phyloP scores from a whole-genome alignment of 2,888 invertebrate species.

The Hartigia nigra region DNA sequence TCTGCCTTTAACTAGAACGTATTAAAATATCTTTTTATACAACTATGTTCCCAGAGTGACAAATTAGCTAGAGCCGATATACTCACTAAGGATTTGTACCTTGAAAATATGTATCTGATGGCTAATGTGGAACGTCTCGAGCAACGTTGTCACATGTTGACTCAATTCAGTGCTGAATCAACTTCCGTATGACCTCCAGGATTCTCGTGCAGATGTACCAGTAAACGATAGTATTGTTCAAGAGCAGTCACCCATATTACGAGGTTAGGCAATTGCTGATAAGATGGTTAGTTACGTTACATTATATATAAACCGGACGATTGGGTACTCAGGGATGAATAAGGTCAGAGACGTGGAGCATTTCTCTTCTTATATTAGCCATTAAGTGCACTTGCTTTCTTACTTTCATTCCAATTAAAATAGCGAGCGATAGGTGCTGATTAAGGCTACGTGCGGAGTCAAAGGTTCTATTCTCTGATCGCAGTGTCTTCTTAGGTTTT shows the following conservation, averaged over 20 bases:
- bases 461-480: background rate
- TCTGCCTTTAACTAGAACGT: slow-evolving; percentile 1
- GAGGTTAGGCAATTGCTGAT: background rate
- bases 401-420: slow-evolving; percentile 2
- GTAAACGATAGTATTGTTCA: background rate
- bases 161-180: slow-evolving; percentile 63
- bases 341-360: slow-evolving; percentile 13
- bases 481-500: background rate
- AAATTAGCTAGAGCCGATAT: slow-evolving; percentile 79
- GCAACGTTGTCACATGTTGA: slow-evolving; percentile 68
- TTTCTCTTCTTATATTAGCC: slow-evolving; percentile 9
- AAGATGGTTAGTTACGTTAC: background rate
- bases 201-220: background rate
- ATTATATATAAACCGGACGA: background rate
- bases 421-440: background rate
- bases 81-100: slow-evolving; percentile 84
- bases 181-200: slow-evolving; percentile 58
- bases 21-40: background rate
- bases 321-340: slow-evolving; percentile 18
- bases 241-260: background rate
- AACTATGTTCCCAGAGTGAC: slow-evolving; percentile 68
- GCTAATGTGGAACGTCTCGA: slow-evolving; percentile 73
- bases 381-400: slow-evolving; percentile 8
- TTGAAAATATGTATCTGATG: slow-evolving; percentile 84
- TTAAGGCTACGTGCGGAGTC: background rate